Base-by-base conservation (phyloP, 1,140 invertebrate species). In the Vanessa tameamea region DNA sequence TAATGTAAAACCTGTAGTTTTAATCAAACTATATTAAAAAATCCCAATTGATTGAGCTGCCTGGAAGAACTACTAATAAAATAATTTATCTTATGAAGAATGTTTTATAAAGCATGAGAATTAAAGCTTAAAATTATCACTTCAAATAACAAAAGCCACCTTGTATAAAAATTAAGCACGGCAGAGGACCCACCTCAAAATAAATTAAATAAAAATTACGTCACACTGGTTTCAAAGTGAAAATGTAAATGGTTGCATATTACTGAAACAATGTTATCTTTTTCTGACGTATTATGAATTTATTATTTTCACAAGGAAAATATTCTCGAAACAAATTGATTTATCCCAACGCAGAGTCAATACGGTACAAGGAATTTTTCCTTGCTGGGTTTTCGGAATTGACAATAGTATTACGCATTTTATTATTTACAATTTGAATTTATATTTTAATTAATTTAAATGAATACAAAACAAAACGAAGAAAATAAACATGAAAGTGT, bases 401-500 rank as follows among this genome's bases (percentile, higher is more conserved):
- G 15, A 61, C 31, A 61, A 37, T 31, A 5, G 13, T 8, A 50
- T 15, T 50, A 50, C 48, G 48, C 12, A 15, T 50, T 50, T 50
- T 14, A 50, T 15, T 15, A 50, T n/a, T 50, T 50, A 5, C 14
- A 5, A 15, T n/a, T 13, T 50, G 1, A 1, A 14, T 14, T n/a
- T 13, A 50, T 14, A 50, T 15, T 48, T 48, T 12, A 50, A 15
- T 16, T 64, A 20, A 57, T 57, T 23, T 23, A 7, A 57, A 15
- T 53, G 16, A 31, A 61, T 9, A 0, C 23, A 61, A 61, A 31
- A n/a, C 50, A 8, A 53, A 20, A 57, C 12, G 16, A 12, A 15
- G 14, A 61, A 50, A 70, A 70, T 71, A 53, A 55, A 55, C 50
- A 64, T 15, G 20, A 55, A 13, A 20, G 48, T 55, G 48, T 47